These are phyloP conservation scores for Megatriorchis doriae DNA, from an alignment of 2,113 vertebrate genomes.

Conservation along the genomic window DNA sequence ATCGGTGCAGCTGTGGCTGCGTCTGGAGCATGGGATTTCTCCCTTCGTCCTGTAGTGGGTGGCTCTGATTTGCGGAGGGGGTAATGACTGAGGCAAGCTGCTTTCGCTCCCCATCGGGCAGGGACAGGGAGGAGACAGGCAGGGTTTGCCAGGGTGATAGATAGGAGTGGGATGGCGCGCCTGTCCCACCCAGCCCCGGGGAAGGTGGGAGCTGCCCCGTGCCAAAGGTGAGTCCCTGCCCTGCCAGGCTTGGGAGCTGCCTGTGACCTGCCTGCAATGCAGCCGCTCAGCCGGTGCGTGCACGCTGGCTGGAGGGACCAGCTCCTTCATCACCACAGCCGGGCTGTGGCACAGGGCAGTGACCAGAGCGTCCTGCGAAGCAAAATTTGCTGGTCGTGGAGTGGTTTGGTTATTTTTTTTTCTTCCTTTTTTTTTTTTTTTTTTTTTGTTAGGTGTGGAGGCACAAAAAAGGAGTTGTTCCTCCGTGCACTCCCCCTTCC, in stretches of 20 bases:
- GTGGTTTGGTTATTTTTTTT: background rate
- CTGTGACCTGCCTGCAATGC: background rate
- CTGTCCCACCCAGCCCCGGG: background rate
- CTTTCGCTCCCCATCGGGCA: background rate
- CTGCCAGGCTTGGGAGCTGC: background rate
- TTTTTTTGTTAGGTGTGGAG: background rate
- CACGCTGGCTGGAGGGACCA: background rate
- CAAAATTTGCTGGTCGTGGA: background rate
- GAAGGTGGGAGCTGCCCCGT: background rate
- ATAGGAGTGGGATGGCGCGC: background rate
- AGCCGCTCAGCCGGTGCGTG: background rate
- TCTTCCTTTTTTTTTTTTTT: too few species aligned
- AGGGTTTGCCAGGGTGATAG: background rate
- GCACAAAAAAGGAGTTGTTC: background rate
- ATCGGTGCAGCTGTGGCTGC: fast-evolving
- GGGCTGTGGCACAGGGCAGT: background rate
- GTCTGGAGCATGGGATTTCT: background rate
- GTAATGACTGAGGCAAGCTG: background rate
- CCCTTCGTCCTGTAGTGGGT: fast-evolving
- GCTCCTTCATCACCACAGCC: background rate
- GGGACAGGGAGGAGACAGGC: background rate
- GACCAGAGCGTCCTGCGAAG: background rate
- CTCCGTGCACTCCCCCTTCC: background rate
- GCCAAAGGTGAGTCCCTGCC: background rate
- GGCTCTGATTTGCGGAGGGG: background rate